Evolutionary conservation across 2,888 invertebrate species (phyloP).

Genomic region (Eupithecia inturbata): DNA sequence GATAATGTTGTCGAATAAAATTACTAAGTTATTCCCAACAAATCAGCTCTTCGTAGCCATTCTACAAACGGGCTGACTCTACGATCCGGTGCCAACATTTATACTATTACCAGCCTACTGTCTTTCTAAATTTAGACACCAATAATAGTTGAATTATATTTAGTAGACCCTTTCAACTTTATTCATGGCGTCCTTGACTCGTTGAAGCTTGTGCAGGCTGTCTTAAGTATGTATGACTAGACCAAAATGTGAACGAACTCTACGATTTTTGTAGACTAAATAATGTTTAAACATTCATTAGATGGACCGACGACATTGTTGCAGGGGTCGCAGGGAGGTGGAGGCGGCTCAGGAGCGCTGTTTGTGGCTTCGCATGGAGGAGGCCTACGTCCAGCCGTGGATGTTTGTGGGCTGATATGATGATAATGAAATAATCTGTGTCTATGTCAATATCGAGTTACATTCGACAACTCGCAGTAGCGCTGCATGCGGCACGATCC

Average conservation of each 20-base stretch:
- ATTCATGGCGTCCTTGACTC: neutral
- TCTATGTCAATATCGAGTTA: conserved; percentile 11
- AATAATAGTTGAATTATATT: neutral
- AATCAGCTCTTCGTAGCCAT: too few species aligned
- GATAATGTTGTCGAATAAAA: too few species aligned
- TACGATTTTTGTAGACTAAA: neutral
- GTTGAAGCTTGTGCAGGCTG: neutral
- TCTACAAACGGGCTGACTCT: too few species aligned
- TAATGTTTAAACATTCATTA: neutral
- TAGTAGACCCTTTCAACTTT: too few species aligned
- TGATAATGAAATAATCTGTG: neutral
- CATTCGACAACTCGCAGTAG: conserved; percentile 16
- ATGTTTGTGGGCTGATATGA: neutral
- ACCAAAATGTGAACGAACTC: neutral
- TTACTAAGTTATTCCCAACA: too few species aligned
- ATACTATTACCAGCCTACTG: too few species aligned
- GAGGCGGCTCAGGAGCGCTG: neutral
- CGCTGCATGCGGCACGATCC: conserved; percentile 31
- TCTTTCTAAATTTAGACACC: neutral
- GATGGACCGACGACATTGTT: neutral
- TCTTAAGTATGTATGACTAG: too few species aligned
- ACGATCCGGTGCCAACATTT: too few species aligned
- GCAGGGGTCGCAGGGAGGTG: neutral
- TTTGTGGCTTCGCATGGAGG: neutral
- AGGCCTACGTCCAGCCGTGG: neutral